Percentiles rank a stretch among this genome's conserved stretches.
Evolutionary conservation across 2,888 invertebrate genomes (phyloP).

Genomic region (Drosophila pseudotalamancana): DNA sequence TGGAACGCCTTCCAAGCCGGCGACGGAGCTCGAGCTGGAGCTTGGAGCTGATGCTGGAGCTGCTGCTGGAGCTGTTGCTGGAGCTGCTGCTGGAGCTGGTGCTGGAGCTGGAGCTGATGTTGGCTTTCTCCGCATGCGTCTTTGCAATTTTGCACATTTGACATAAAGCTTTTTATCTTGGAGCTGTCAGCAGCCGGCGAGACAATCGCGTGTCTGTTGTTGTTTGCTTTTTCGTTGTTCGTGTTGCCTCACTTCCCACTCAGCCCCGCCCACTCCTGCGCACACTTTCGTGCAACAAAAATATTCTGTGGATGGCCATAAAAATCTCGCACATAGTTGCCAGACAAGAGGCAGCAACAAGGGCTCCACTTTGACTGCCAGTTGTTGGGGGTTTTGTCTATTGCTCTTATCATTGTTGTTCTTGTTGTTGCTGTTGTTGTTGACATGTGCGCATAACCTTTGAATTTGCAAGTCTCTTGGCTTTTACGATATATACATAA

Average conservation of each 20-base stretch:
- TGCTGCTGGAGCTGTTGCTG: slow-evolving; percentile 15
- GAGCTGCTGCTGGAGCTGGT: slow-evolving; percentile 2
- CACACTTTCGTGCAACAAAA: slow-evolving; percentile 34
- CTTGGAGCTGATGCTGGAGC: slow-evolving; percentile 12
- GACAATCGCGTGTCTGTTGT: slow-evolving; percentile 73
- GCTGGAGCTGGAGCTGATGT: slow-evolving; percentile 12
- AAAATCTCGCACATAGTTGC: slow-evolving; percentile 66
- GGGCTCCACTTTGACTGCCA: slow-evolving; percentile 20
- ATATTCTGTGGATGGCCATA: slow-evolving; percentile 67
- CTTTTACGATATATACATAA: slow-evolving; percentile 30
- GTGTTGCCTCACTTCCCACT: not conserved
- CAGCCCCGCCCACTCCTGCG: not conserved
- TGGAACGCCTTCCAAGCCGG: slow-evolving; percentile 41
- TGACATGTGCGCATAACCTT: slow-evolving; percentile 62
- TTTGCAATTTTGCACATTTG: slow-evolving; percentile 69
- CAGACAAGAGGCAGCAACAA: slow-evolving; percentile 17
- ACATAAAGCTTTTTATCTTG: slow-evolving; percentile 80
- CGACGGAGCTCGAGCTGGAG: not conserved
- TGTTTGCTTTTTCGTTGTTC: slow-evolving; percentile 55
- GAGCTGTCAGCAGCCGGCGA: slow-evolving; percentile 64
- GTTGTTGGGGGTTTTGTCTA: slow-evolving; percentile 9
- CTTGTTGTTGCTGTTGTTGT: slow-evolving; percentile 31
- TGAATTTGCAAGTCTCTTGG: slow-evolving; percentile 64
- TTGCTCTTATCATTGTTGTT: slow-evolving; percentile 1
- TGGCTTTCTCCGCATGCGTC: slow-evolving; percentile 67